Evolutionary conservation across 1,140 invertebrate genomes (phyloP), one percentile per base, ranked within the genome.

Genomic region (Drosophila pallidifrons): DNA sequence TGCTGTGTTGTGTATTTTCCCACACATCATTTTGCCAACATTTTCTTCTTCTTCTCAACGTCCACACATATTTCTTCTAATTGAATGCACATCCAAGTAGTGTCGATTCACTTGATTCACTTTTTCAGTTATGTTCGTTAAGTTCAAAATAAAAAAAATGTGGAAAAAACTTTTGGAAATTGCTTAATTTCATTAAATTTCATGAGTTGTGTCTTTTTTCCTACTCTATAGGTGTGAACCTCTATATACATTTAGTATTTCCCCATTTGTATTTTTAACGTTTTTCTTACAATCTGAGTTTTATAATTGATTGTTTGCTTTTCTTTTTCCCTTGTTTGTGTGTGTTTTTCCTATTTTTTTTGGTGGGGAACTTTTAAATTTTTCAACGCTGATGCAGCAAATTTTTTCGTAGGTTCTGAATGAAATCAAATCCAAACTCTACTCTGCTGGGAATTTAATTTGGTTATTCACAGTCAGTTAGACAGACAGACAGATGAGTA

Each of bases 141-240:
- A 8, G 11, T n/a, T 2, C 0, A 20, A 25, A 1, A 15, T 15
- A 1, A 7, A 32, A 32, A 32, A 32, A 32, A 32, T 7, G 5
- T 32, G 43, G 20, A 32, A 49, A 60, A 60, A 51, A 70, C 54
- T 77, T 35, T 61, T 57, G 28, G 38, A 32, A 70, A 83, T 83
- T 83, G 68, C 61, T 58, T 75, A 82, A 82, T 77, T 87, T 87
- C 82, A 87, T 87, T 87, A 87, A 82, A 77, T 87, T 82, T 63
- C 79, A 77, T 87, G 82, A 87, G 76, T 79, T 77, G 71, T 68
- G 63, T 35, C 65, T 86, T 65, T 51, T 43, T 55, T 38, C 15
- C 28, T 28, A 6, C 28, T 61, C 32, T n/a, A 41, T 28, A 75
- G 73, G 59, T 75, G 59, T 71, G 67, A 75, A 52, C 54, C 65